Conservation (phyloP, 2,888 invertebrate species). For the Piscicola geometra region DNA sequence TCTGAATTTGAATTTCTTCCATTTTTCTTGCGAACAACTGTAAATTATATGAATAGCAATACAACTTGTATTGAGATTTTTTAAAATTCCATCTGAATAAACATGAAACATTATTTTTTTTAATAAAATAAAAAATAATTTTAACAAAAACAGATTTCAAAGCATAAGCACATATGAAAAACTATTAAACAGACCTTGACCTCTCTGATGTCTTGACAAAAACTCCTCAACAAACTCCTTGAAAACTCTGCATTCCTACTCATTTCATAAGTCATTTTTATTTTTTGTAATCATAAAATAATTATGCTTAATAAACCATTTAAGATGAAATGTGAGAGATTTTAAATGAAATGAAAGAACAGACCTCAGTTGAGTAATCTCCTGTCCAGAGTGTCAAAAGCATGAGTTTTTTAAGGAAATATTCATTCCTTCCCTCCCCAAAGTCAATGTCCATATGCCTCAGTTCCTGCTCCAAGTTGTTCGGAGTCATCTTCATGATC, state of each 20-base stretch:
- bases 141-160: too few relatives aligned
- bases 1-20: not conserved
- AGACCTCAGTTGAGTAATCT: not conserved
- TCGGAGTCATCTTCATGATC: conserved; percentile 14
- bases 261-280: not conserved
- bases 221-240: not conserved
- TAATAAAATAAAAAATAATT: not conserved
- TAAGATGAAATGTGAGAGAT: not conserved
- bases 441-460: conserved; percentile 9
- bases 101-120: conserved; percentile 4
- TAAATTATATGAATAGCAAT: too few relatives aligned
- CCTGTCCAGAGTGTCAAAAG: conserved; percentile 2
- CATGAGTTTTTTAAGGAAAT: not conserved
- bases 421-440: conserved; percentile 6
- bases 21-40: not conserved
- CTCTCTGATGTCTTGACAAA: not conserved
- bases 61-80: too few relatives aligned
- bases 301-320: not conserved
- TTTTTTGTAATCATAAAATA: too few relatives aligned
- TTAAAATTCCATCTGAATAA: too few relatives aligned
- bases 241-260: not conserved
- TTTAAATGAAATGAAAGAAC: too few relatives aligned
- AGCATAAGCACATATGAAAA: too few relatives aligned
- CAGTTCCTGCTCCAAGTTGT: not conserved
- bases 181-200: not conserved